Evolutionary conservation across 2,797 vertebrate species (phyloP), one percentile per base, ranked within the genome.

Genomic region (Pseudocheirus occidentalis): DNA sequence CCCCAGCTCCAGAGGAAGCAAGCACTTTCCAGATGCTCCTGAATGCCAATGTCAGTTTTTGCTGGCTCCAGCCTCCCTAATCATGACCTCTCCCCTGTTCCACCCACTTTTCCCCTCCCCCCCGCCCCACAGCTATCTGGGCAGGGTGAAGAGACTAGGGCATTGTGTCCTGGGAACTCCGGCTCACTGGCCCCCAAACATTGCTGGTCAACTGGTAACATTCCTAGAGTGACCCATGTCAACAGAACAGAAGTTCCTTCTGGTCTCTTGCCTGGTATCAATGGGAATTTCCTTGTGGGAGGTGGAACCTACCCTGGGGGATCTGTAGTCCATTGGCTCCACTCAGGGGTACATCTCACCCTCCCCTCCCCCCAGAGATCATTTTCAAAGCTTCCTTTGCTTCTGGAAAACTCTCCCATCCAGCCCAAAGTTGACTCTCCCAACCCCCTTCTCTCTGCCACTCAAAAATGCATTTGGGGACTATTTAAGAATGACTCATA

Each of bases 391-490:
- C 31, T 34, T 40, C 90, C 52, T 31, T 55, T 55, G 52, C 54
- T 31, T 55, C 28, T 21, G 29, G 90, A 55, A 90, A 90, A 90
- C 34, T 53, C 28, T n/a, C 54, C 52, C 54, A n/a, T 53, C 28
- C 90, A 31, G 52, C 6, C 11, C 66, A 6, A 73, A 73, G 66
- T 73, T 73, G 66, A 73, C 18, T 40, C 16, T 81, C n/a, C 59
- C 73, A 87, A 31, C 73, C 73, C 73, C 73, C 73, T 87, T 87
- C 73, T 87, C 73, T 53, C 50, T 53, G 90, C 6, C 50, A 90
- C 29, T 55, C 50, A 55, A 29, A 90, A 90, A 90, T 91, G 56
- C 57, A 16, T 92, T 95, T 90, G 62, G 87, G 34, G 90, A 94
- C 50, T 81, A 10, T 5, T 21, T 1, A 0, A 31, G 4, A 0